A percentile compares a stretch with the other conserved stretches of the same genome.
Conservation (phyloP, 2,888 invertebrate genomes). For the Rosalia funebris region DNA sequence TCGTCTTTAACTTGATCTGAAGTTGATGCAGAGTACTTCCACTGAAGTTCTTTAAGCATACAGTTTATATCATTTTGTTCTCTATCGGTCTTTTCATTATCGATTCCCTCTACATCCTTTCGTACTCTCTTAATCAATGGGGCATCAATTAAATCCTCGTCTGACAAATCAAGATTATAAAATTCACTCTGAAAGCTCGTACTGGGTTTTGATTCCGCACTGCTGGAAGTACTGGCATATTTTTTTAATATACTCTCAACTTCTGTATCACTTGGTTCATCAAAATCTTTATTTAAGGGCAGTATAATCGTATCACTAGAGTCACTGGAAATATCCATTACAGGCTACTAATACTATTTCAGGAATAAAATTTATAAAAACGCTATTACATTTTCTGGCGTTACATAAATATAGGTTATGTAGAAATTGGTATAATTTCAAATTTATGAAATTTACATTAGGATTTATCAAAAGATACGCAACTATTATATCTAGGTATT, state of each 20-base stretch:
- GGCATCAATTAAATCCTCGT: neutral
- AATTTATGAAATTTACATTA: too few relatives aligned
- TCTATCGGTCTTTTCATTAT: too few relatives aligned
- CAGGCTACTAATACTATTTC: too few relatives aligned
- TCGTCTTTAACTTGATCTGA: neutral
- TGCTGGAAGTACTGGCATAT: neutral
- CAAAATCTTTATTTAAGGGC: neutral
- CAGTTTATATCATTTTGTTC: too few relatives aligned
- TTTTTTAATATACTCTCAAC: slow-evolving; percentile 15
- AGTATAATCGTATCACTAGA: slow-evolving; percentile 5
- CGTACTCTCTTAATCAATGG: neutral
- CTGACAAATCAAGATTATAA: neutral
- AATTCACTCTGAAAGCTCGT: neutral
- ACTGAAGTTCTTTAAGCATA: too few relatives aligned
- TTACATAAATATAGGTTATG: too few relatives aligned
- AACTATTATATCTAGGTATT: too few relatives aligned
- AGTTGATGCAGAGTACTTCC: too few relatives aligned
- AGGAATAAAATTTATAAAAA: too few relatives aligned
- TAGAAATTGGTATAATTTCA: too few relatives aligned
- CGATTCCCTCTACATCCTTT: neutral
- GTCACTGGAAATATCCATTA: slow-evolving; percentile 10
- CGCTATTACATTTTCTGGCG: too few relatives aligned
- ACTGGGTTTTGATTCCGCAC: neutral
- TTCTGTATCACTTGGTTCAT: slow-evolving; percentile 18
- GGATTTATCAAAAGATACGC: too few relatives aligned